These are phyloP conservation scores for Lateolabrax maculatus DNA, from an alignment of 2,797 vertebrate genomes.

Conservation along the genomic window DNA sequence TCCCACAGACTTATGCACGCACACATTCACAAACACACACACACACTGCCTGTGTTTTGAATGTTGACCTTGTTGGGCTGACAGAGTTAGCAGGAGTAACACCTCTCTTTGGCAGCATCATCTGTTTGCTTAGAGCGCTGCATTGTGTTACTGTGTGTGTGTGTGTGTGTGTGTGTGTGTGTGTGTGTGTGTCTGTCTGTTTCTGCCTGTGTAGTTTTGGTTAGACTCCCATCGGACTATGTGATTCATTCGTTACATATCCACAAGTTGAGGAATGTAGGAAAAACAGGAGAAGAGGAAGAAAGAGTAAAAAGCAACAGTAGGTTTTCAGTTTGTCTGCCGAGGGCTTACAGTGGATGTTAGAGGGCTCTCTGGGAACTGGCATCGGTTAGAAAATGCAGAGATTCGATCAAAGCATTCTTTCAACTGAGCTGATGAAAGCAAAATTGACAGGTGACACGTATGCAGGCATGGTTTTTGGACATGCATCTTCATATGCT, in stretches of 20 bases:
- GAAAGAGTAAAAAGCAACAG: constrained; percentile 3
- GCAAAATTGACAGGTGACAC: constrained; percentile 14
- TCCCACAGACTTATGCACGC: constrained; percentile 28
- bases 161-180: constrained; percentile 21
- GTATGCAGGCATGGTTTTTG: not conserved
- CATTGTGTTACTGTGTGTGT: constrained; percentile 33
- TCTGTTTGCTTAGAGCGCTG: constrained; percentile 64
- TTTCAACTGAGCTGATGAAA: constrained; percentile 48
- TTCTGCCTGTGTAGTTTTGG: constrained; percentile 37
- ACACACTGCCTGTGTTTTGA: constrained; percentile 39
- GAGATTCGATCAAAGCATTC: constrained; percentile 23
- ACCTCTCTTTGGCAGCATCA: constrained; percentile 74
- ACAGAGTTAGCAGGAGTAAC: constrained; percentile 72
- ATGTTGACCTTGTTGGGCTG: constrained; percentile 73
- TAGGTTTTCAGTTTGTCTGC: constrained; percentile 29
- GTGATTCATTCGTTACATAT: constrained; percentile 46
- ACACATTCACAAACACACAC: constrained; percentile 19
- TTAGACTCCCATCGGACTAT: constrained; percentile 41
- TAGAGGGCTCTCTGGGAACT: constrained; percentile 14
- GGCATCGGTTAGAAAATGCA: constrained; percentile 6
- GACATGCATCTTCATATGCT: constrained; percentile 10
- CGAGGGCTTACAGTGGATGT: constrained; percentile 9
- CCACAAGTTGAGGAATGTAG: constrained; percentile 19
- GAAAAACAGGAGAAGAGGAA: constrained; percentile 14
- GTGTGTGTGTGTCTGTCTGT: constrained; percentile 14